Conservation (phyloP, 2,797 vertebrate genomes). For the Dendrocincla fuliginosa region DNA sequence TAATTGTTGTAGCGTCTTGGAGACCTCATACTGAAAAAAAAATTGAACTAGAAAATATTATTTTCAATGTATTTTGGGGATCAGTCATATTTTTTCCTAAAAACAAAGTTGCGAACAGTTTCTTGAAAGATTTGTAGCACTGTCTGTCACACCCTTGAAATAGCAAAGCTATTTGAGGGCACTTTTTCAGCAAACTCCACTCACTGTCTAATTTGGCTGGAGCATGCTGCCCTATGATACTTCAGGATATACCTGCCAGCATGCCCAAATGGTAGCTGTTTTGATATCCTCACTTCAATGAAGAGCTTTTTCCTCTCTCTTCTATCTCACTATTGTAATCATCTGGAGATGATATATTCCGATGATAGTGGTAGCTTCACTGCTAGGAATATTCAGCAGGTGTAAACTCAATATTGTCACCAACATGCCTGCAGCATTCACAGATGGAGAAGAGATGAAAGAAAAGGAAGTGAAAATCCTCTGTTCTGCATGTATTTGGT, state of each 20-base stretch:
- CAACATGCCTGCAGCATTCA: neutral
- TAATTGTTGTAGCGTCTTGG: neutral
- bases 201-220: neutral
- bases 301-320: neutral
- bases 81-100: neutral
- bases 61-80: neutral
- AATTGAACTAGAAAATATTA: neutral
- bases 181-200: conserved; percentile 32
- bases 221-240: neutral
- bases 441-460: neutral
- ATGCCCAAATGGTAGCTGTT: neutral
- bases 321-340: neutral
- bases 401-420: neutral
- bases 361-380: neutral
- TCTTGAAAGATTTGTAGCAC: neutral
- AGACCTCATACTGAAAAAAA: neutral
- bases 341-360: neutral
- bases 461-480: neutral
- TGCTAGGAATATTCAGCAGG: neutral
- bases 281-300: neutral
- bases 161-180: conserved; percentile 6
- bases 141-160: neutral
- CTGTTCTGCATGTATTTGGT: neutral
- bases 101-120: neutral
- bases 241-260: neutral